Percentiles rank a stretch among this genome's conserved stretches.
These are phyloP conservation scores for Polymixis lichenea DNA, from an alignment of 2,888 invertebrate genomes.

Conservation along the genomic window DNA sequence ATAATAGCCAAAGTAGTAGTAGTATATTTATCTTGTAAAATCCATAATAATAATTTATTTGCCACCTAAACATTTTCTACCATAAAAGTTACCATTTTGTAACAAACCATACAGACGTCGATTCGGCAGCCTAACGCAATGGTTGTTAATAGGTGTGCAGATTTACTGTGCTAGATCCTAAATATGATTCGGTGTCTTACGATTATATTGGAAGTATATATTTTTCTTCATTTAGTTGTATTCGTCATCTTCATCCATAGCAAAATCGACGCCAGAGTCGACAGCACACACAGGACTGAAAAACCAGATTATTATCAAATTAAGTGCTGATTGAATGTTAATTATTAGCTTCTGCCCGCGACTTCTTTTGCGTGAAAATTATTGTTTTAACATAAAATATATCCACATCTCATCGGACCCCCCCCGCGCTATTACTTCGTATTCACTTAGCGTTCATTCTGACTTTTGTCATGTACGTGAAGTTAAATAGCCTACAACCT, in stretches of 20 bases:
- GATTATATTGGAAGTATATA: slow-evolving; percentile 13
- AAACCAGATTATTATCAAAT: slow-evolving; percentile 62
- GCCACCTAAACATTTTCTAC: not conserved
- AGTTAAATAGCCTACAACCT: not conserved
- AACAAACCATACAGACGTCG: not conserved
- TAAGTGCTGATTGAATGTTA: not conserved
- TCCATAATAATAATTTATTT: slow-evolving; percentile 1
- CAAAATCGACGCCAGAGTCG: slow-evolving; percentile 95
- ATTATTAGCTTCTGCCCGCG: not conserved
- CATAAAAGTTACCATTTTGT: not conserved
- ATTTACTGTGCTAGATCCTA: slow-evolving; percentile 13
- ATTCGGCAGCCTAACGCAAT: not conserved
- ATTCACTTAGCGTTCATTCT: not conserved
- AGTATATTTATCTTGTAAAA: not conserved
- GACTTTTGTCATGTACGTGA: not conserved
- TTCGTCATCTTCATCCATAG: slow-evolving; percentile 96
- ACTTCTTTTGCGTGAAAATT: not conserved
- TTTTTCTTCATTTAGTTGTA: slow-evolving; percentile 78
- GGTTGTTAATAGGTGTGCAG: slow-evolving; percentile 1
- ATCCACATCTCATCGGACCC: not conserved
- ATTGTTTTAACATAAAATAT: not conserved
- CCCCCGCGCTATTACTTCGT: not conserved
- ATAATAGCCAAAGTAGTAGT: too few relatives aligned
- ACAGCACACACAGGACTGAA: slow-evolving; percentile 94
- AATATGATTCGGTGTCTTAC: slow-evolving; percentile 23